Conservation (phyloP, 30 jellyfish, hydroid and myxozoan genomes). For the Aurelia sp. region DNA sequence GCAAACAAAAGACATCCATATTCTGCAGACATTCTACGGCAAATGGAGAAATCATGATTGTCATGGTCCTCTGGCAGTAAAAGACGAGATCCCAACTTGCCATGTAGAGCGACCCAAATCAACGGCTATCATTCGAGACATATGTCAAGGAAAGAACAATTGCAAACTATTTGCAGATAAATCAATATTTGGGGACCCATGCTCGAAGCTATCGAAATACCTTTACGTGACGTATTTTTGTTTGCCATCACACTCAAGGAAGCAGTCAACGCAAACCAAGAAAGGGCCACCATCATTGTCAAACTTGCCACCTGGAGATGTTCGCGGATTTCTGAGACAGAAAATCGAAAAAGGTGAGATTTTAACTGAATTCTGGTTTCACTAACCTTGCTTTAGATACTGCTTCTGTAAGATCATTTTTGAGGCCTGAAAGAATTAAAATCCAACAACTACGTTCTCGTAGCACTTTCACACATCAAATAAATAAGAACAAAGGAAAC, state of each 20-base stretch:
- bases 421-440: too few relatives aligned
- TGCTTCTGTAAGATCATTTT: too few relatives aligned
- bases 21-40: conserved; percentile 93
- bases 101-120: conserved; percentile 79
- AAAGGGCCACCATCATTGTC: conserved; percentile 1
- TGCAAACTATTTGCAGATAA: conserved; percentile 90
- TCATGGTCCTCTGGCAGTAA: conserved; percentile 83
- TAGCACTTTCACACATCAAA: too few relatives aligned
- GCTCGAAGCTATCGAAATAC: conserved; percentile 84
- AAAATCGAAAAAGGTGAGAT: conserved; percentile 44
- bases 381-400: too few relatives aligned
- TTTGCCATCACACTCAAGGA: conserved; percentile 69
- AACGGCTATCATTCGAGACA: conserved; percentile 87
- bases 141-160: conserved; percentile 90
- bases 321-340: conserved; percentile 61
- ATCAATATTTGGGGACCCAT: conserved; percentile 89
- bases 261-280: not conserved
- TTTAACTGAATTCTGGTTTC: too few relatives aligned
- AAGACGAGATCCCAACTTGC: conserved; percentile 90
- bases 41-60: conserved; percentile 98
- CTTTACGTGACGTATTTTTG: conserved; percentile 95
- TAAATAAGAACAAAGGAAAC: too few relatives aligned
- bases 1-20: conserved; percentile 74
- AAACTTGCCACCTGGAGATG: conserved; percentile 38
- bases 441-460: too few relatives aligned